Evolutionary conservation across 2,888 invertebrate genomes (phyloP), one percentile per base, ranked within the genome.

Genomic region (Carpatolechia fugitivella): DNA sequence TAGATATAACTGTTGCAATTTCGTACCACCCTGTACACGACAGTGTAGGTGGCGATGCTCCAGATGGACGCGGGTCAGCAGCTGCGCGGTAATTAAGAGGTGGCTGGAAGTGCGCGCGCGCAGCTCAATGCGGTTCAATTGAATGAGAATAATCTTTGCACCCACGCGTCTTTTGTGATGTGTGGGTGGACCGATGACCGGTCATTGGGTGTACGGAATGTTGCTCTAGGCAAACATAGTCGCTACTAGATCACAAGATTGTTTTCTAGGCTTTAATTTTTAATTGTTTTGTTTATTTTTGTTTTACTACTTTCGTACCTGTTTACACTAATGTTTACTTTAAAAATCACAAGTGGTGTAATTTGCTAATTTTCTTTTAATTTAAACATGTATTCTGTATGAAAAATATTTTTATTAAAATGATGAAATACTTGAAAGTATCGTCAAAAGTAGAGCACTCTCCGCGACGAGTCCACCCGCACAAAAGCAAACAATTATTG

Each of bases 121-220:
- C 85, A 10, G 87, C 85, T 88, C 89, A 89, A 89, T 89, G 85
- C 87, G 75, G 81, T 80, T 89, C 89, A 90, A 90, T 90, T 90
- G 90, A 90, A 90, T 90, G 89, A 85, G 85, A 87, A 82, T 90
- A 90, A 90, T 90, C 90, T 89, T 90, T 88, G 85, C 89, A 86
- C 90, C 90, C 90, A 90, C 89, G 88, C 87, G 74, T 80, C 85
- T 81, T 82, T 84, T 85, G 83, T 82, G 69, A 60, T 29, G 81
- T 80, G 89, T 89, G 86, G 89, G 89, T 84, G 90, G 88, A 89
- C 84, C 78, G 78, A 79, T 89, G 90, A 88, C 89, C 90, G 74
- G 74, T 76, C 74, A 36, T 60, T 55, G 18, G 58, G 55, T 55
- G 63, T 40, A 54, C 6, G 54, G 58, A 55, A 65, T 59, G 72